phyloP scores from a whole-genome alignment of 2,888 invertebrate species.

The Agrilus biguttatus region DNA sequence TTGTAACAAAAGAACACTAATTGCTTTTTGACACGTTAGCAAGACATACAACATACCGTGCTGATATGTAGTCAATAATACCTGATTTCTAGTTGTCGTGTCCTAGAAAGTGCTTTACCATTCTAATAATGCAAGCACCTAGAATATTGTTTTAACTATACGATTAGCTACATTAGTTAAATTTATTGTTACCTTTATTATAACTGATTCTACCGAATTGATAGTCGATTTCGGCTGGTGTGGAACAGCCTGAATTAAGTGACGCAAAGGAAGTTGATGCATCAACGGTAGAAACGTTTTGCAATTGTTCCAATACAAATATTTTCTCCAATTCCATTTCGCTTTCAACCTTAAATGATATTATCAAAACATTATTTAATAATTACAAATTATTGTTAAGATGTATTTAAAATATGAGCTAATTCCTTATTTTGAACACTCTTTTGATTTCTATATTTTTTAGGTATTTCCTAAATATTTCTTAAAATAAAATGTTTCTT shows the following conservation, averaged over 20 bases:
- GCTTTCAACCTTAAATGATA: conserved; percentile 38
- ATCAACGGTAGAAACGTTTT: conserved; percentile 45
- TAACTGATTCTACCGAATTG: conserved; percentile 57
- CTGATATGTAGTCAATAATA: conserved; percentile 38
- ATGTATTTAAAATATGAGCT: too few relatives aligned
- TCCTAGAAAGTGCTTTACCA: conserved; percentile 51
- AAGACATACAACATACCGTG: conserved; percentile 30
- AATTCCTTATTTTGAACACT: too few relatives aligned
- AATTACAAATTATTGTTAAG: too few relatives aligned
- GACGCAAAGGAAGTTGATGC: conserved; percentile 42
- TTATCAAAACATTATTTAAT: too few relatives aligned
- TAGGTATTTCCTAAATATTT: too few relatives aligned
- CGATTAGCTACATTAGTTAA: neutral
- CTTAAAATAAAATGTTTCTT: too few relatives aligned
- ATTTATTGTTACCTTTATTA: conserved; percentile 40
- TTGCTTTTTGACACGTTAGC: neutral
- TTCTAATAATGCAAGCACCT: conserved; percentile 40
- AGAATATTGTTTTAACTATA: too few relatives aligned
- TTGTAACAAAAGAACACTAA: neutral
- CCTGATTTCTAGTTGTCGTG: conserved; percentile 36
- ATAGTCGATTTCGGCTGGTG: conserved; percentile 39
- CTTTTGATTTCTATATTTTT: too few relatives aligned
- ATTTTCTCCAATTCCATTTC: conserved; percentile 51
- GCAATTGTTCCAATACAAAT: conserved; percentile 56
- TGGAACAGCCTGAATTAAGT: conserved; percentile 36